phyloP scores from a whole-genome alignment of 92 coral and sea anemone genomes.

The Epizoanthus ramosus region DNA sequence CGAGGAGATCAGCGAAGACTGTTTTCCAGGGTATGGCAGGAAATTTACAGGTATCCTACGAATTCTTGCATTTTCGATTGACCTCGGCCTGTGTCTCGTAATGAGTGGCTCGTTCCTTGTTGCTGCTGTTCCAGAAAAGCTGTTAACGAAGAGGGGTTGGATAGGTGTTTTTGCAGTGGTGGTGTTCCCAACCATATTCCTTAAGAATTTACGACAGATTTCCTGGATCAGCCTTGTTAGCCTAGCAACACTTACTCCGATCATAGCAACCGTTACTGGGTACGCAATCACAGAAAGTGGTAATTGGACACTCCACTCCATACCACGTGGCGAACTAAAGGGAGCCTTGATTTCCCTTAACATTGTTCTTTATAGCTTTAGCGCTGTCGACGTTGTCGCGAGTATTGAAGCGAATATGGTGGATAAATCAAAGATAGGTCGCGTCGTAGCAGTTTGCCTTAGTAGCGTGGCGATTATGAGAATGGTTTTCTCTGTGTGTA shows the following conservation, averaged over 20 bases:
- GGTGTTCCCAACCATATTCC: neutral
- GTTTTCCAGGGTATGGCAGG: neutral
- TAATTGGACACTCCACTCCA: neutral
- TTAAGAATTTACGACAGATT: neutral
- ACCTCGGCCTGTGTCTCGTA: neutral
- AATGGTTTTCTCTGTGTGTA: neutral
- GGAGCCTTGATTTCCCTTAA: neutral
- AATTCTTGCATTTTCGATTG: neutral
- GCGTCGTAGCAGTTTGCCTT: neutral
- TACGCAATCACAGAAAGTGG: neutral
- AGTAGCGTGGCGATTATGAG: neutral
- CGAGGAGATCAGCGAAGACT: neutral
- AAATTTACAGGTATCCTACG: neutral
- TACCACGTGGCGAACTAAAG: neutral
- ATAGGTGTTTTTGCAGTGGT: neutral
- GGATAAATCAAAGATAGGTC: neutral
- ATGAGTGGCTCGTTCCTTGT: slow-evolving; percentile 1
- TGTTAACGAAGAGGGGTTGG: neutral
- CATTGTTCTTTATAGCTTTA: too few species aligned
- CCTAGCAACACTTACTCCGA: neutral
- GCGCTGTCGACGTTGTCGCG: neutral
- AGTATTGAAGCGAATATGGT: neutral
- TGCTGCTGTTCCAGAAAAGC: neutral
- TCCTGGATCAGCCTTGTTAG: neutral
- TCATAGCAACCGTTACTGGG: neutral